A percentile compares a stretch with the other conserved stretches of the same genome.
Conservation (phyloP, 53 echinoderm and acorn worm genomes). For the Astropecten irregularis region DNA sequence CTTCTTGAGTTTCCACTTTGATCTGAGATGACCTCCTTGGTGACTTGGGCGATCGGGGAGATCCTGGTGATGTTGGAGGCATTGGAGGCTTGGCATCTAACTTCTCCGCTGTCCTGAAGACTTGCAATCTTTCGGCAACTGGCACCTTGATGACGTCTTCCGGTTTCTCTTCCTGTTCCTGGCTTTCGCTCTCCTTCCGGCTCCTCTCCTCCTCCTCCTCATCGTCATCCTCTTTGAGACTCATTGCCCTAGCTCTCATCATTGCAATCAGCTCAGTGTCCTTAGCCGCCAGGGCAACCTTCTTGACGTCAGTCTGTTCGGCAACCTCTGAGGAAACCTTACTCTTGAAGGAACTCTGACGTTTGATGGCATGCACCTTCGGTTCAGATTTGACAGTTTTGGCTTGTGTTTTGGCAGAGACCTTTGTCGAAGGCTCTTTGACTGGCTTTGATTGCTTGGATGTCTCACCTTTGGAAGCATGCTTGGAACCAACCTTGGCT, state of each 20-base stretch:
- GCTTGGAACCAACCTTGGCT: slow-evolving; percentile 1
- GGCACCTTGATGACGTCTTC: slow-evolving; percentile 67
- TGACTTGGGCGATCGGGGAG: slow-evolving; percentile 38
- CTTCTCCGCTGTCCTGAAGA: slow-evolving; percentile 31
- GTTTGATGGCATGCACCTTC: slow-evolving; percentile 10
- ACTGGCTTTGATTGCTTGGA: slow-evolving; percentile 6
- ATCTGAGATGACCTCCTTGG: slow-evolving; percentile 45
- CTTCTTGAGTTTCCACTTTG: slow-evolving; percentile 2
- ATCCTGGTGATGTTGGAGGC: slow-evolving; percentile 44
- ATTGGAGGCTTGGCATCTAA: slow-evolving; percentile 32
- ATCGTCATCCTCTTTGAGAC: slow-evolving; percentile 53
- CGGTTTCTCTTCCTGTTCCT: slow-evolving; percentile 59
- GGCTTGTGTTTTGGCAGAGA: background rate
- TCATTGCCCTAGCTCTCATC: slow-evolving; percentile 78
- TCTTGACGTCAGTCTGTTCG: slow-evolving; percentile 76
- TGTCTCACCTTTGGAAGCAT: background rate
- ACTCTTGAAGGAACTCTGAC: slow-evolving; percentile 3
- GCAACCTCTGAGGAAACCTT: slow-evolving; percentile 49
- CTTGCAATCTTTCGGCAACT: slow-evolving; percentile 32
- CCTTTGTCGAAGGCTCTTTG: slow-evolving; percentile 15
- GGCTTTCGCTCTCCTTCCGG: slow-evolving; percentile 4
- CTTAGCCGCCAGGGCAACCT: slow-evolving; percentile 76
- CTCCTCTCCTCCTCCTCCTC: slow-evolving; percentile 79
- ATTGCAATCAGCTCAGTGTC: slow-evolving; percentile 83
- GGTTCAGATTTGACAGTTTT: slow-evolving; percentile 39